Evolutionary conservation across 2,797 vertebrate species (phyloP), one percentile per base, ranked within the genome.

Genomic region (Heliangelus exortis): DNA sequence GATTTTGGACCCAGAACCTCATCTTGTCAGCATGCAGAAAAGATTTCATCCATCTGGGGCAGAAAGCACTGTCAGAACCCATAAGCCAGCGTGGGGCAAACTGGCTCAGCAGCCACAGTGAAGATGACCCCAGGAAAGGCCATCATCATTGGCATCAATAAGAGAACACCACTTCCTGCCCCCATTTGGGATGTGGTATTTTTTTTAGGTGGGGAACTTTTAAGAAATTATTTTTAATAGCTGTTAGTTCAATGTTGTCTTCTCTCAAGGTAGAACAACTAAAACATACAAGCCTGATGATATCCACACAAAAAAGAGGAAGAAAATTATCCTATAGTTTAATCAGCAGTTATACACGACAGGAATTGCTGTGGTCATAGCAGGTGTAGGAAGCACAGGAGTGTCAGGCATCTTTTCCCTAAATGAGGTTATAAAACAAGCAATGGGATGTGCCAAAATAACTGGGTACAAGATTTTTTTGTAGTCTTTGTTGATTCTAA

Each of bases 131-230:
- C 36, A 34, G 48, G 29, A 53, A 85, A 69, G 19, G 7, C 45
- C 33, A 43, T n/a, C 28, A 43, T 15, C 63, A 33, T 20, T 2
- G 9, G 9, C 73, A 36, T 2, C 5, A 2, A 41, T 7, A 22
- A 76, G 21, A 28, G 11, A 59, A 7, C 14, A 36, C 3, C 48
- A 17, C 22, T 22, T 53, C 59, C 66, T 75, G 31, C 50, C 26
- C 22, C 26, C 2, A 0, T 47, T 16, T 26, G 18, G 18, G 26
- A 5, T 28, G 33, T 2, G 1, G 12, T 22, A 15, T 19, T 67
- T 72, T 57, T 87, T 22, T 68, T 66, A 76, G 6, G 50, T 50
- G 18, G 16, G 23, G 12, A 23, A 45, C 31, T 39, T 83, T 3
- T 29, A 51, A 77, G 7, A 54, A 33, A 19, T 22, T 29, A 6